phyloP scores from a whole-genome alignment of 2,888 invertebrate species.

The Operophtera brumata region DNA sequence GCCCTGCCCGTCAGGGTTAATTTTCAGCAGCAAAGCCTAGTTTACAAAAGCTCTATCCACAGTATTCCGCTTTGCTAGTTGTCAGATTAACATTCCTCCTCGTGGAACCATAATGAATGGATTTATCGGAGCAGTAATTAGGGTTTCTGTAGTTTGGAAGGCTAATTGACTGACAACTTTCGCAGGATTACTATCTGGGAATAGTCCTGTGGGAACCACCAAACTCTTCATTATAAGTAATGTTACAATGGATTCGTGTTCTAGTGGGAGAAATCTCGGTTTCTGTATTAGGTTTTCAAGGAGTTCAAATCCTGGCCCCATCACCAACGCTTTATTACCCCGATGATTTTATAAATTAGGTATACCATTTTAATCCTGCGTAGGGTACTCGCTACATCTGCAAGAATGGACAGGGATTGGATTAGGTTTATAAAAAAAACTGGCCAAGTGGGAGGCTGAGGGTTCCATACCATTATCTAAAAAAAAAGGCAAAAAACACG shows the following conservation, averaged over 20 bases:
- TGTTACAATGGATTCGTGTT: not conserved
- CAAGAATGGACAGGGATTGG: too few relatives aligned
- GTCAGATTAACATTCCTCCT: constrained; percentile 58
- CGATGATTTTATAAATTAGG: too few relatives aligned
- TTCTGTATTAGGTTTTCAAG: too few relatives aligned
- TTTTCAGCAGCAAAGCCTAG: constrained; percentile 2
- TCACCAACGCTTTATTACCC: too few relatives aligned
- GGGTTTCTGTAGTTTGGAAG: constrained; percentile 12
- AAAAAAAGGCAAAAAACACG: too few relatives aligned
- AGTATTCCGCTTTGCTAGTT: constrained; percentile 51
- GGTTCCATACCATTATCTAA: too few relatives aligned
- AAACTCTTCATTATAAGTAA: not conserved
- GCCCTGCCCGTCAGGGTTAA: not conserved
- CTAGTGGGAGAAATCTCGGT: not conserved
- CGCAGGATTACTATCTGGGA: constrained; percentile 7
- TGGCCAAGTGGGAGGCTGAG: too few relatives aligned
- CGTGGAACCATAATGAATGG: constrained; percentile 26
- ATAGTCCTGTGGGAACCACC: not conserved
- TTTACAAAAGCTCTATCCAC: constrained; percentile 8
- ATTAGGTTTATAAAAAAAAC: too few relatives aligned
- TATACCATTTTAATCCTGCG: too few relatives aligned
- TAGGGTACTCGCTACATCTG: too few relatives aligned
- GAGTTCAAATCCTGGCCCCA: too few relatives aligned
- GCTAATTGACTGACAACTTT: constrained; percentile 23
- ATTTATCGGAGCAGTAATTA: constrained; percentile 20